Percentiles rank a stretch among this genome's conserved stretches.
phyloP scores from a whole-genome alignment of 2,113 vertebrate genomes.

The Pedetes capensis region DNA sequence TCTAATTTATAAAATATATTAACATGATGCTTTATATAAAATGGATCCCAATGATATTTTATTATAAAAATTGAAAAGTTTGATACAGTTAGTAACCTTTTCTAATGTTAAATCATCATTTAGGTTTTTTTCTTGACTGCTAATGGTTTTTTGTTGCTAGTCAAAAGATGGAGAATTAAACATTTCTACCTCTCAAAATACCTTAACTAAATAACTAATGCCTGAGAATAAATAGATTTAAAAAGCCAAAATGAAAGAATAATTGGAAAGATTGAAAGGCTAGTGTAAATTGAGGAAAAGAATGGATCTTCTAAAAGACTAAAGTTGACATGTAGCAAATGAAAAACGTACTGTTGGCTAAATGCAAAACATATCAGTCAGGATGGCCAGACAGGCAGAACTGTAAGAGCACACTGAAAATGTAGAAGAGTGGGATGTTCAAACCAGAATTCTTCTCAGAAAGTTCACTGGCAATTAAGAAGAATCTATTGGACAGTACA shows the following conservation, averaged over 20 bases:
- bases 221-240: slow-evolving; percentile 5
- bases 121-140: slow-evolving; percentile 20
- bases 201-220: slow-evolving; percentile 66
- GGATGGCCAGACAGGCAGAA: slow-evolving; percentile 5
- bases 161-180: slow-evolving; percentile 45
- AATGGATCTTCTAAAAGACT: not conserved
- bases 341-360: slow-evolving; percentile 63
- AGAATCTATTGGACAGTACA: not conserved
- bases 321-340: slow-evolving; percentile 29
- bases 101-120: slow-evolving; percentile 46
- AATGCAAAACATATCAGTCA: slow-evolving; percentile 55
- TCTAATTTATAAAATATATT: slow-evolving; percentile 65
- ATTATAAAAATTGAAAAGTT: not conserved
- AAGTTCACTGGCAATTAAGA: not conserved
- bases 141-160: slow-evolving; percentile 40
- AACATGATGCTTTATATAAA: slow-evolving; percentile 58
- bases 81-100: not conserved
- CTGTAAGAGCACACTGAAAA: not conserved
- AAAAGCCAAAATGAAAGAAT: not conserved
- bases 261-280: slow-evolving; percentile 19
- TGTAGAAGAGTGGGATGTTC: not conserved
- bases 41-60: slow-evolving; percentile 63
- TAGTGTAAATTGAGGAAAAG: slow-evolving; percentile 23
- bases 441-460: not conserved
- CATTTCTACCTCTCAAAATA: slow-evolving; percentile 30